These are phyloP conservation scores for Sus cebifrons DNA, from an alignment of 2,797 vertebrate genomes.

Conservation along the genomic window DNA sequence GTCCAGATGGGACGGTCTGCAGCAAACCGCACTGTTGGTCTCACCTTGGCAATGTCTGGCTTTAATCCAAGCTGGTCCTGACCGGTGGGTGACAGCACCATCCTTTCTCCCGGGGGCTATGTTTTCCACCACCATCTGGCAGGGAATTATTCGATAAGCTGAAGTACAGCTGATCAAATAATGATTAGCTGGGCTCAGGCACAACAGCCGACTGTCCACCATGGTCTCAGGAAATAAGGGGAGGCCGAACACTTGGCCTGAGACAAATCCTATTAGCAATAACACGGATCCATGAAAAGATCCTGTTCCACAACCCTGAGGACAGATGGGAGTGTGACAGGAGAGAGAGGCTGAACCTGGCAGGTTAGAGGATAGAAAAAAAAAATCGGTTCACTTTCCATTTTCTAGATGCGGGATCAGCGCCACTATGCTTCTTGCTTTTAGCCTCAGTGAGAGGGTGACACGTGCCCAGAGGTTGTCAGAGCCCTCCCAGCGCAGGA, in stretches of 20 bases:
- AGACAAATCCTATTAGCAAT: conserved; percentile 70
- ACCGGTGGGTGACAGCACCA: not conserved
- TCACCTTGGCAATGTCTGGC: not conserved
- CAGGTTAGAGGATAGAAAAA: conserved; percentile 36
- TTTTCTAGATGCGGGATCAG: conserved; percentile 23
- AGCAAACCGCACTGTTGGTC: no score
- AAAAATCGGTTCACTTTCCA: conserved; percentile 46
- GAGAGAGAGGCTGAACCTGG: not conserved
- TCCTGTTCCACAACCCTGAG: not conserved
- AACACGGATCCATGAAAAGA: not conserved
- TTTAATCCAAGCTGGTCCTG: not conserved
- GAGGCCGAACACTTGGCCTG: not conserved
- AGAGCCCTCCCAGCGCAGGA: not conserved
- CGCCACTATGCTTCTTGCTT: not conserved
- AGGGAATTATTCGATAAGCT: conserved; percentile 63
- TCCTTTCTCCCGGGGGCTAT: not conserved
- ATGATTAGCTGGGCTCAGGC: not conserved
- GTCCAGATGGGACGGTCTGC: not conserved
- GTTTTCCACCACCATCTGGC: not conserved
- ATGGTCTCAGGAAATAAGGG: not conserved
- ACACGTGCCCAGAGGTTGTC: not conserved
- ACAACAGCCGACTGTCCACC: not conserved
- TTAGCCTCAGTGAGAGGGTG: not conserved
- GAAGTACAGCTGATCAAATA: not conserved
- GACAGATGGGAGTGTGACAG: conserved; percentile 47